A percentile compares a stretch with the other conserved stretches of the same genome.
These are phyloP conservation scores for Tiaroga cobitis DNA, from an alignment of 2,797 vertebrate genomes.

Conservation along the genomic window DNA sequence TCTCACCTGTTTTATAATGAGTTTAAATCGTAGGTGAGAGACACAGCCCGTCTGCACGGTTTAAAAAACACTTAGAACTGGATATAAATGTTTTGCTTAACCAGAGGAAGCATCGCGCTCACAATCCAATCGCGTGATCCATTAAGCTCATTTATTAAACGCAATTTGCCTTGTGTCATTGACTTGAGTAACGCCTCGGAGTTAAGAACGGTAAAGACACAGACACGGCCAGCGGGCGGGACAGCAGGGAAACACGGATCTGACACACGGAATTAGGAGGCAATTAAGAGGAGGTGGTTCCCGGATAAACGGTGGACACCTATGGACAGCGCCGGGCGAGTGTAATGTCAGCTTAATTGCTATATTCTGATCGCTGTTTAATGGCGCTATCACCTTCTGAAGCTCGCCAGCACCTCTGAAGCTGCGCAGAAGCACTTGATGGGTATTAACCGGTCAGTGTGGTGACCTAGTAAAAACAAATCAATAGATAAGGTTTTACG, in stretches of 20 bases:
- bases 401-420: neutral
- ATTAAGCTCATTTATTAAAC: conserved; percentile 97
- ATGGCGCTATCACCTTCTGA: conserved; percentile 42
- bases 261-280: conserved; percentile 76
- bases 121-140: conserved; percentile 91
- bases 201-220: conserved; percentile 72
- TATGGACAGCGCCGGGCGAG: conserved; percentile 45
- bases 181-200: conserved; percentile 87
- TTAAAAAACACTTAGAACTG: conserved; percentile 60
- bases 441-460: neutral
- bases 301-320: conserved; percentile 66
- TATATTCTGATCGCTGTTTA: conserved; percentile 52
- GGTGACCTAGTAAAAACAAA: neutral
- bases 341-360: conserved; percentile 54
- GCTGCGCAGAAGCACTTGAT: neutral
- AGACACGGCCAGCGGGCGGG: conserved; percentile 72
- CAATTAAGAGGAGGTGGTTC: conserved; percentile 75
- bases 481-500: neutral
- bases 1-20: conserved; percentile 39
- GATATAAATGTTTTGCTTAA: conserved; percentile 95
- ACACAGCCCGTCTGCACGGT: neutral
- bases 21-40: conserved; percentile 28
- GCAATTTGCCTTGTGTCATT: conserved; percentile 91
- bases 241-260: conserved; percentile 65
- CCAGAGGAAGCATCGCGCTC: conserved; percentile 87